Evolutionary conservation across 2,888 invertebrate species (phyloP).

Genomic region (Pseudoips prasinana): DNA sequence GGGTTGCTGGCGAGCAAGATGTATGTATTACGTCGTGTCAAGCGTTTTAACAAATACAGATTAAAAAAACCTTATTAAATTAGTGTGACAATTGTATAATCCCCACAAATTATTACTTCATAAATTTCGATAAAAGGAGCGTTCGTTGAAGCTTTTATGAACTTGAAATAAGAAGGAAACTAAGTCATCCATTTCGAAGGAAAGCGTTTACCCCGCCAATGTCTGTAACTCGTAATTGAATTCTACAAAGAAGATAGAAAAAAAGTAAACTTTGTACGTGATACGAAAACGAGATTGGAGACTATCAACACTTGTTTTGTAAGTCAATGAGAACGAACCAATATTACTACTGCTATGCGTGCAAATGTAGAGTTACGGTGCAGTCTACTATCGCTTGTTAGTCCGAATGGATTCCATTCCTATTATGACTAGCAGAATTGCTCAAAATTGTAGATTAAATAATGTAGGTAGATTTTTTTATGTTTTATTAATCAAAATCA

Average conservation of each 20-base stretch:
- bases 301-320: slow-evolving; percentile 65
- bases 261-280: slow-evolving; percentile 72
- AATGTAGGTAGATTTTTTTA: too few relatives aligned
- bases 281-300: slow-evolving; percentile 55
- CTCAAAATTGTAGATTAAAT: too few relatives aligned
- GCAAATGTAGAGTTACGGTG: slow-evolving; percentile 24
- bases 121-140: slow-evolving; percentile 15
- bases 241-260: slow-evolving; percentile 71
- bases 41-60: too few relatives aligned
- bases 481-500: too few relatives aligned
- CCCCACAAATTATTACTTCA: slow-evolving; percentile 7
- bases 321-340: slow-evolving; percentile 56
- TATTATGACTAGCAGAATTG: too few relatives aligned
- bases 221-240: slow-evolving; percentile 67
- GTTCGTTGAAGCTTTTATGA: slow-evolving; percentile 30
- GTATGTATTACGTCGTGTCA: too few relatives aligned
- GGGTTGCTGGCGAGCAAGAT: too few relatives aligned
- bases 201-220: slow-evolving; percentile 52
- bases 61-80: too few relatives aligned
- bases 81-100: too few relatives aligned
- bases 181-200: slow-evolving; percentile 41
- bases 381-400: too few relatives aligned
- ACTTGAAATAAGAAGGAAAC: slow-evolving; percentile 32
- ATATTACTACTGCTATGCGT: slow-evolving; percentile 23
- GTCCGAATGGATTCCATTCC: too few relatives aligned